Evolutionary conservation across 2,797 vertebrate genomes (phyloP).

Genomic region (Malurus splendens): DNA sequence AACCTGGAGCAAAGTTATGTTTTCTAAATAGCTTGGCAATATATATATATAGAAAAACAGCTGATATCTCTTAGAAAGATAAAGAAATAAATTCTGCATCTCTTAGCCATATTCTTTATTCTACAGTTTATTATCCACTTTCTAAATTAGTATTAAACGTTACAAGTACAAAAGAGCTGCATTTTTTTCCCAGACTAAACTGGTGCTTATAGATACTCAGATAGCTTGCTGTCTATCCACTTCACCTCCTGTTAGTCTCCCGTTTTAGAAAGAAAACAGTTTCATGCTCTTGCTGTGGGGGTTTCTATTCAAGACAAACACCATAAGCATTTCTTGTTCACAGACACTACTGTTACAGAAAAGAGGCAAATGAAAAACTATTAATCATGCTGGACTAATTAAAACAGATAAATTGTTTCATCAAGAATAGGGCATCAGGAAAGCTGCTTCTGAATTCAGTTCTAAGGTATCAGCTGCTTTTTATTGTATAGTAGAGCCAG

Average conservation of each 20-base stretch:
- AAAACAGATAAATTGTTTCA: neutral
- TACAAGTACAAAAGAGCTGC: neutral
- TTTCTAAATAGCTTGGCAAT: neutral
- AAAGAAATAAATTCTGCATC: neutral
- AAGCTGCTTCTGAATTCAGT: neutral
- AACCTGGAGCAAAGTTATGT: neutral
- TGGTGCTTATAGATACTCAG: neutral
- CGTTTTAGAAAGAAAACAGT: neutral
- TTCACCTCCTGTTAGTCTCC: neutral
- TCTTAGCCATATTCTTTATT: neutral
- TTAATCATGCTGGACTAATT: neutral
- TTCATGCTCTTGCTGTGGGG: neutral
- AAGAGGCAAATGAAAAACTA: neutral
- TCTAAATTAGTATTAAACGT: neutral
- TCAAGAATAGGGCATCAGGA: neutral
- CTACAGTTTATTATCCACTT: neutral
- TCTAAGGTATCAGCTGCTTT: slow-evolving; percentile 20
- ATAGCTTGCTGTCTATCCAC: neutral
- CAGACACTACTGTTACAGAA: neutral
- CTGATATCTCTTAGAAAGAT: neutral
- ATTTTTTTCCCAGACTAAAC: neutral
- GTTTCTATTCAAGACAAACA: neutral
- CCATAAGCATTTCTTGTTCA: neutral
- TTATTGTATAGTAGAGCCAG: neutral
- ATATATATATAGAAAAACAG: neutral